A percentile compares a stretch with the other conserved stretches of the same genome.
Evolutionary conservation across 2,888 invertebrate genomes (phyloP).

Genomic region (Saturnia japonica): DNA sequence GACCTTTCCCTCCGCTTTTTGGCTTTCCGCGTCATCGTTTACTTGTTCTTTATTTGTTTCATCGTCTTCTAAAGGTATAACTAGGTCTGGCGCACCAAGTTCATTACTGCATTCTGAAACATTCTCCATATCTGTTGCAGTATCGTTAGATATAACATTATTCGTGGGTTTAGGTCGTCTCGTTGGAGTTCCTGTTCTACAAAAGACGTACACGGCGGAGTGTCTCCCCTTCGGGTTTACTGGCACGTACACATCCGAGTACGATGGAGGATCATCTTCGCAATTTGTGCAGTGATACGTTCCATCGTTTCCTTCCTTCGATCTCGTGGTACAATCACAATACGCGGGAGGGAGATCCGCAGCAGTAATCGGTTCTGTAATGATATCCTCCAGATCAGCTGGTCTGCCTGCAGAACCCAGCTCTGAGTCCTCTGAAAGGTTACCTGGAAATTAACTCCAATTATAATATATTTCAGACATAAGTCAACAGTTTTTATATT

Average conservation of each 20-base stretch:
- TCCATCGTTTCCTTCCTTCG: background rate
- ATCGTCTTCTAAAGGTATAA: background rate
- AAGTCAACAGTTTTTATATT: too few relatives aligned
- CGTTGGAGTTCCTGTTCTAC: background rate
- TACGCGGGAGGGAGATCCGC: constrained; percentile 62
- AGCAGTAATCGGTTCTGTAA: constrained; percentile 10
- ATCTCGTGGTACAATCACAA: constrained; percentile 42
- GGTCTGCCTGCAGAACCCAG: constrained; percentile 24
- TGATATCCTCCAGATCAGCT: constrained; percentile 23
- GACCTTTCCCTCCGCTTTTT: background rate
- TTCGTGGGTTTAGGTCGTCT: background rate
- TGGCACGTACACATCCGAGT: constrained; percentile 58
- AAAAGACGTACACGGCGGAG: background rate
- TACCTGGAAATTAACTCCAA: constrained; percentile 33
- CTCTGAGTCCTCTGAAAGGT: constrained; percentile 25
- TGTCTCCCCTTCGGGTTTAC: constrained; percentile 46
- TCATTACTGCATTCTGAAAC: background rate
- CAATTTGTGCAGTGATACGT: constrained; percentile 20
- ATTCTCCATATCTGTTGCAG: background rate
- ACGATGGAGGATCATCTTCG: constrained; percentile 67
- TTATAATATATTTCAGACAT: background rate
- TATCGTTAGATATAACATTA: background rate
- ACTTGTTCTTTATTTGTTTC: background rate
- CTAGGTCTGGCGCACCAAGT: background rate
- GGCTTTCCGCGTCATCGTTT: background rate